These are phyloP conservation scores for Pristionchus japonicus DNA, from an alignment of 2,888 invertebrate genomes.

Conservation along the genomic window DNA sequence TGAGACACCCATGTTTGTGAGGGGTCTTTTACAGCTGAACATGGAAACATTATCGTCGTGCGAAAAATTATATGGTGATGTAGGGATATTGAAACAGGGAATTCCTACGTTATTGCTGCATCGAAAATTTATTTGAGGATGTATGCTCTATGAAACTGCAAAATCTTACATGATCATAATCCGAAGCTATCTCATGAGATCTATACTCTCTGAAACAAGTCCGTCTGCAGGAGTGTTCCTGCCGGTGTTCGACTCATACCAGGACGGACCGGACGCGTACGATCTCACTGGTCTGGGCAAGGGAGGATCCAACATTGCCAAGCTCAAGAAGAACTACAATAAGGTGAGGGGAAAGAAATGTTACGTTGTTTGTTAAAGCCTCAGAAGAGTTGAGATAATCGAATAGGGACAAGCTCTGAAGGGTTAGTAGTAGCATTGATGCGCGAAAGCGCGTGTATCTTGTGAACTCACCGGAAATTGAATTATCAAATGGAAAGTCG, in stretches of 20 bases:
- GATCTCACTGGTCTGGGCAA: slow-evolving; percentile 95
- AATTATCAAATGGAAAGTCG: too few relatives aligned
- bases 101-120: background rate
- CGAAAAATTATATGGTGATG: too few relatives aligned
- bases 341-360: slow-evolving; percentile 78
- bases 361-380: too few relatives aligned
- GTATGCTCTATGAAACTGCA: background rate
- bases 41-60: too few relatives aligned
- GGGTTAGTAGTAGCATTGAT: background rate
- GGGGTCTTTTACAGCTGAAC: too few relatives aligned
- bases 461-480: too few relatives aligned
- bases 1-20: too few relatives aligned
- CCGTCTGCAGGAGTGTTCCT: slow-evolving; percentile 89
- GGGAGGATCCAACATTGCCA: slow-evolving; percentile 96
- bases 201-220: too few relatives aligned
- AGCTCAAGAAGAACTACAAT: slow-evolving; percentile 94
- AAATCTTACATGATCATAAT: background rate
- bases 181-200: background rate
- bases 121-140: background rate
- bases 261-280: slow-evolving; percentile 94
- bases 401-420: background rate
- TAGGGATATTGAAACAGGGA: background rate
- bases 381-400: too few relatives aligned
- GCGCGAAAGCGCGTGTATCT: too few relatives aligned
- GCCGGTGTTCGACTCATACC: slow-evolving; percentile 94